Conservation (phyloP, 30 jellyfish, hydroid and myxozoan genomes). For the Hydra vulgaris region DNA sequence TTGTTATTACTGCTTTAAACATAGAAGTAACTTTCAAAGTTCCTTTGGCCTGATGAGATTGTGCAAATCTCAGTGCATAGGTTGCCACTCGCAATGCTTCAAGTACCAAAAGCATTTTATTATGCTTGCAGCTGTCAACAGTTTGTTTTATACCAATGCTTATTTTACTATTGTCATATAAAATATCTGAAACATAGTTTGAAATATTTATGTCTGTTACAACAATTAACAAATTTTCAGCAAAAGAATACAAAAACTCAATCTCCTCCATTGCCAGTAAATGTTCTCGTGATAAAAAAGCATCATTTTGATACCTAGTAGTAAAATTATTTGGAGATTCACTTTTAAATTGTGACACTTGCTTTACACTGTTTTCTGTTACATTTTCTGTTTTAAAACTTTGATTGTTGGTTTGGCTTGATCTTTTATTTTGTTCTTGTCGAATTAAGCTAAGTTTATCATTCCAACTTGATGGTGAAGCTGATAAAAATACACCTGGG, state of each 20-base stretch:
- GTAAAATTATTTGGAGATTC: neutral
- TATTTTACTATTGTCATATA: conserved; percentile 6
- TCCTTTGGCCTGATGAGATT: conserved; percentile 29
- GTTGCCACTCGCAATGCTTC: conserved; percentile 33
- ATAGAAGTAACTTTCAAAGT: neutral
- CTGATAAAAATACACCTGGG: conserved; percentile 29
- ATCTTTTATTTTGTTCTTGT: neutral
- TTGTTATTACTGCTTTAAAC: conserved; percentile 10
- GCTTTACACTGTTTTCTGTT: neutral
- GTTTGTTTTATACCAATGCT: conserved; percentile 6
- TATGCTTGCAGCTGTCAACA: conserved; percentile 15
- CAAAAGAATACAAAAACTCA: conserved; percentile 18
- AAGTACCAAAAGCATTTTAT: neutral
- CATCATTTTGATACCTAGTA: neutral
- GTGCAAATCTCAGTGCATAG: conserved; percentile 25
- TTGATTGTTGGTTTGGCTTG: neutral
- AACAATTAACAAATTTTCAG: conserved; percentile 10
- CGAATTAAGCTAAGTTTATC: conserved; percentile 1
- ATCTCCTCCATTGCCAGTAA: conserved; percentile 21
- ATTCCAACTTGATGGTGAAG: conserved; percentile 42
- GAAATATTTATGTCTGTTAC: conserved; percentile 18
- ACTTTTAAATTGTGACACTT: neutral
- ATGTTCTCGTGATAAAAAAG: conserved; percentile 20
- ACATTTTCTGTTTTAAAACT: neutral
- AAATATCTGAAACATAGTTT: conserved; percentile 4